Evolutionary conservation across 2,113 vertebrate species (phyloP).

Genomic region (Ascaphus truei): DNA sequence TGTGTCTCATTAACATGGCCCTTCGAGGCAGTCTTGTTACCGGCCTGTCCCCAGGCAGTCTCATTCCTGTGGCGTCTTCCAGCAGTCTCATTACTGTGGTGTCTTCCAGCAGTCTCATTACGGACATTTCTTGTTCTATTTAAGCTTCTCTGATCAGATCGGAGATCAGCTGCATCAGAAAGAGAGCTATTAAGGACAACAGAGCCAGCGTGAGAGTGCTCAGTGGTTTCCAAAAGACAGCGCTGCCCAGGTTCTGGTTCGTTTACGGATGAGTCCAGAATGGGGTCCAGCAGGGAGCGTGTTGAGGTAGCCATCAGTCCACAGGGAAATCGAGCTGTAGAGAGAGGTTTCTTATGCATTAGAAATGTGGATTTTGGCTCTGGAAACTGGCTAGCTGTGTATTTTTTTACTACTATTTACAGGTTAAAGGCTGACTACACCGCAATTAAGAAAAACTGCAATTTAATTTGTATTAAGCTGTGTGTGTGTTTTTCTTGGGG

Average conservation of each 20-base stretch:
- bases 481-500: too few relatives aligned
- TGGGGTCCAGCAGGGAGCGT: slow-evolving; percentile 27
- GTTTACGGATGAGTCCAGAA: not conserved
- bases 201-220: not conserved
- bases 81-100: not conserved
- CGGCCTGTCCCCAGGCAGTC: not conserved
- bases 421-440: too few relatives aligned
- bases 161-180: not conserved
- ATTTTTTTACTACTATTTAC: too few relatives aligned
- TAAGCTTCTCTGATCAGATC: not conserved
- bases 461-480: too few relatives aligned
- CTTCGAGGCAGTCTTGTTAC: not conserved
- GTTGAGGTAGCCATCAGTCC: slow-evolving; percentile 42
- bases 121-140: not conserved
- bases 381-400: too few relatives aligned
- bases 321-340: slow-evolving; percentile 50
- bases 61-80: not conserved
- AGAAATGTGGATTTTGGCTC: not conserved
- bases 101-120: not conserved
- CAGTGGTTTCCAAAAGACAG: not conserved
- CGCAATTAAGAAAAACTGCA: too few relatives aligned
- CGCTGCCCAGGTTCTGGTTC: too few relatives aligned
- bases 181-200: too few relatives aligned
- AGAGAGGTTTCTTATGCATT: not conserved
- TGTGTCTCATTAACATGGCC: not conserved